Evolutionary conservation across 2,888 invertebrate species (phyloP).

Genomic region (Drosophila ustulata): DNA sequence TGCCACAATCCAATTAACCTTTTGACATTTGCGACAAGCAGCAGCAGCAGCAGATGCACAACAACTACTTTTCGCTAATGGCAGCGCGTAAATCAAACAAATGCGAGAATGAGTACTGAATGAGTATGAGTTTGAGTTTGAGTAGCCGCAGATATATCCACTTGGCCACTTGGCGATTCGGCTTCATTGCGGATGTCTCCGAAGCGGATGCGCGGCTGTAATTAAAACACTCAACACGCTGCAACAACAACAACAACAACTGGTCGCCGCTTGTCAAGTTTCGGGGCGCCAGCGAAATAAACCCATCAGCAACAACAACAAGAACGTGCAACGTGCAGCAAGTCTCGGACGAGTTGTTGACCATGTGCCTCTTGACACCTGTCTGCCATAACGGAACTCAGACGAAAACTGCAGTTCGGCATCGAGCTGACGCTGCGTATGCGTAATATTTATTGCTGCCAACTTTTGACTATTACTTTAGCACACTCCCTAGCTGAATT

Average conservation of each 20-base stretch:
- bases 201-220: constrained; percentile 51
- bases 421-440: constrained; percentile 13
- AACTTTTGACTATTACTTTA: not conserved
- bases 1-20: constrained; percentile 78
- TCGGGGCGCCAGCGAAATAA: constrained; percentile 46
- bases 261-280: constrained; percentile 33
- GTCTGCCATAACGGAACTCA: constrained; percentile 55
- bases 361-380: constrained; percentile 59
- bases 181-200: constrained; percentile 42
- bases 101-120: constrained; percentile 5
- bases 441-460: not conserved
- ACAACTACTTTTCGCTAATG: constrained; percentile 68
- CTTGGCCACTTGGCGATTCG: constrained; percentile 26
- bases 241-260: constrained; percentile 7
- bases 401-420: not conserved
- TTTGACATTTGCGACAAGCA: constrained; percentile 71
- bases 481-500: not conserved
- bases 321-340: constrained; percentile 24
- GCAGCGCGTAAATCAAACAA: constrained; percentile 68
- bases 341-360: constrained; percentile 28
- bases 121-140: constrained; percentile 20
- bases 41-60: constrained; percentile 40
- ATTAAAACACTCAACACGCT: constrained; percentile 51
- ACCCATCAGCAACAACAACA: constrained; percentile 34
- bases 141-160: constrained; percentile 10